A percentile compares a stretch with the other conserved stretches of the same genome.
Evolutionary conservation across 2,113 vertebrate species (phyloP).

Genomic region (Elachura formosa): DNA sequence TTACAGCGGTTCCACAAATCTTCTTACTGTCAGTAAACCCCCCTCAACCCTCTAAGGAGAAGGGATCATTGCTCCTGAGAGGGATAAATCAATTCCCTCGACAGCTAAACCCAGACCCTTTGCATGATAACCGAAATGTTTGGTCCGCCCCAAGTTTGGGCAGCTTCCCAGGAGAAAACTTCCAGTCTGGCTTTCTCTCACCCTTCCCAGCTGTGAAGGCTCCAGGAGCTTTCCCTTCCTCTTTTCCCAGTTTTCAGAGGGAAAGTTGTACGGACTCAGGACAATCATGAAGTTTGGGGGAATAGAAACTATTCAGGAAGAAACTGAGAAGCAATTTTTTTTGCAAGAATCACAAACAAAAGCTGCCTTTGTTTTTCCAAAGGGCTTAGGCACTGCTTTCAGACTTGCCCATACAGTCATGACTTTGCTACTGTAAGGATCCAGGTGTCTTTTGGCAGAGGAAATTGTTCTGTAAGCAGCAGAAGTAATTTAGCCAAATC

Average conservation of each 20-base stretch:
- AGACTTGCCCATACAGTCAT: not conserved
- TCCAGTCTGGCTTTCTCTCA: not conserved
- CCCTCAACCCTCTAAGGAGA: constrained; percentile 24
- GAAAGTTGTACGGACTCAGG: accelerated
- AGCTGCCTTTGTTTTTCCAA: not conserved
- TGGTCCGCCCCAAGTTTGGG: not conserved
- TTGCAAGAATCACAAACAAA: not conserved
- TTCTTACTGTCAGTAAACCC: constrained; percentile 51
- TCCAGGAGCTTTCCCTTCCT: not conserved
- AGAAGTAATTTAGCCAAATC: not conserved
- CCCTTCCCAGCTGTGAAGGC: not conserved
- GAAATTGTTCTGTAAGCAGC: not conserved
- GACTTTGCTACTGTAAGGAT: not conserved
- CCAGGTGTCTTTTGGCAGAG: not conserved
- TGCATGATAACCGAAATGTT: not conserved
- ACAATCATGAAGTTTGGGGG: not conserved
- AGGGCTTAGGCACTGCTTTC: not conserved
- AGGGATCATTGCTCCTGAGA: not conserved
- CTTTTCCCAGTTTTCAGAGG: not conserved
- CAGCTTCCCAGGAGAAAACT: not conserved
- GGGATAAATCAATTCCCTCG: not conserved
- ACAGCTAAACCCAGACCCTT: not conserved
- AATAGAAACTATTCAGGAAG: not conserved
- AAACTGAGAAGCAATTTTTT: not conserved
- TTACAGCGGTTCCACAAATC: constrained; percentile 43